These are phyloP conservation scores for Dascyllus trimaculatus DNA, from an alignment of 2,113 vertebrate species.

Conservation along the genomic window DNA sequence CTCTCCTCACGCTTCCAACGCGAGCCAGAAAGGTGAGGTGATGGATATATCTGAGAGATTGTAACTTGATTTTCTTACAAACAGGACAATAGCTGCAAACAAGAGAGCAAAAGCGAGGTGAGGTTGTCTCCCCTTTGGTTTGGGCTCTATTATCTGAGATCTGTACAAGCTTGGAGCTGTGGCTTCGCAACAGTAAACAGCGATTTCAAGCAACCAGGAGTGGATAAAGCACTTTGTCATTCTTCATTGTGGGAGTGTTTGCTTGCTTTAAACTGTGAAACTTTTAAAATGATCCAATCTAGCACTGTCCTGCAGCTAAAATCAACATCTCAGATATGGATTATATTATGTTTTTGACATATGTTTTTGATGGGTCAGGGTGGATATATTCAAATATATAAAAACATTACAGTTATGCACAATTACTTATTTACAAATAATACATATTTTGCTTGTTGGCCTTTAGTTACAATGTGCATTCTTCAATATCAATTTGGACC, in stretches of 20 bases:
- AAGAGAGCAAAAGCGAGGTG: constrained; percentile 72
- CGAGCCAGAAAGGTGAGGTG: constrained; percentile 74
- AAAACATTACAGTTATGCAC: too few species aligned
- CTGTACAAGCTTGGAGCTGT: constrained; percentile 67
- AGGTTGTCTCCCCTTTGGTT: constrained; percentile 80
- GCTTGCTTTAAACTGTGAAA: background rate
- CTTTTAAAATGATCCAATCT: background rate
- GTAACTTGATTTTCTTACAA: constrained; percentile 82
- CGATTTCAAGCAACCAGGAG: constrained; percentile 57
- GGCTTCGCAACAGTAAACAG: constrained; percentile 61
- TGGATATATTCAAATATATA: too few species aligned
- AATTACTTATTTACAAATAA: too few species aligned
- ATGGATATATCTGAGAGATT: constrained; percentile 81
- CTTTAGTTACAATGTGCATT: too few species aligned
- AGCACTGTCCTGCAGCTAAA: background rate
- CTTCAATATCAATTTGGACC: too few species aligned
- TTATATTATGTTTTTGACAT: too few species aligned
- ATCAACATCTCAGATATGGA: background rate
- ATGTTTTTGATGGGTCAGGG: too few species aligned
- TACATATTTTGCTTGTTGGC: too few species aligned
- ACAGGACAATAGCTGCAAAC: constrained; percentile 83
- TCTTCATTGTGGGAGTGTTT: background rate
- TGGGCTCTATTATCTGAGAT: constrained; percentile 74
- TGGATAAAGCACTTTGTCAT: constrained; percentile 37
- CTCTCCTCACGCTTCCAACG: constrained; percentile 71